Evolutionary conservation across 1,140 invertebrate species (phyloP), one percentile per base, ranked within the genome.

Genomic region (Probaryconus sp.): DNA sequence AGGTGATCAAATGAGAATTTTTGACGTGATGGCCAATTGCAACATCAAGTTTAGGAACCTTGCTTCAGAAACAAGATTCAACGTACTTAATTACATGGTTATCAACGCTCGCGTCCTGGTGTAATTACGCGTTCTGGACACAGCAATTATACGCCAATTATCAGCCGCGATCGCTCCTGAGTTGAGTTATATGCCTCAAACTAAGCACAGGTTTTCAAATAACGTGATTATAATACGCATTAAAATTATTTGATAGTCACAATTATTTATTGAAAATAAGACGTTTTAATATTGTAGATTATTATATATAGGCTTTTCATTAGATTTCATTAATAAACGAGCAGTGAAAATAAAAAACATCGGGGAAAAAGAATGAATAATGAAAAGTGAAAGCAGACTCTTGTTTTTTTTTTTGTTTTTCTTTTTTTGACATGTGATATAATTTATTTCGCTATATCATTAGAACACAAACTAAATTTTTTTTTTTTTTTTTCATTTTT

Each of bases 401-500:
- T 4, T 24, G 7, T 24, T 24, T 24, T 24, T 7, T 7, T 4
- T 7, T 3, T 24, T 3, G 21, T 3, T 31, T 31, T 5, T 24
- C 21, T 24, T 4, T 69, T 31, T 28, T 55, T 20, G 68, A 81
- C 72, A 78, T 80, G 65, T 76, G 81, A 86, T 84, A 84, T 86
- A 86, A 86, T 86, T 87, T 86, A 87, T 85, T 86, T 87, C 69
- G 78, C 83, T 87, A 85, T 85, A 85, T 85, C 81, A 83, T 83
- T 87, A 82, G 64, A 86, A 85, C 83, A 84, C 83, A 85, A 86
- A 83, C 81, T 83, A 83, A 85, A 78, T 80, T 79, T 77, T 79
- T 80, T n/a, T n/a, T n/a, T n/a, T n/a, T n/a, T n/a, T n/a, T n/a
- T n/a, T n/a, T n/a, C n/a, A n/a, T n/a, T n/a, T n/a, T n/a, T n/a